Evolutionary conservation across 2,888 invertebrate genomes (phyloP), one percentile per base, ranked within the genome.

Genomic region (Xestia sexstrigata): DNA sequence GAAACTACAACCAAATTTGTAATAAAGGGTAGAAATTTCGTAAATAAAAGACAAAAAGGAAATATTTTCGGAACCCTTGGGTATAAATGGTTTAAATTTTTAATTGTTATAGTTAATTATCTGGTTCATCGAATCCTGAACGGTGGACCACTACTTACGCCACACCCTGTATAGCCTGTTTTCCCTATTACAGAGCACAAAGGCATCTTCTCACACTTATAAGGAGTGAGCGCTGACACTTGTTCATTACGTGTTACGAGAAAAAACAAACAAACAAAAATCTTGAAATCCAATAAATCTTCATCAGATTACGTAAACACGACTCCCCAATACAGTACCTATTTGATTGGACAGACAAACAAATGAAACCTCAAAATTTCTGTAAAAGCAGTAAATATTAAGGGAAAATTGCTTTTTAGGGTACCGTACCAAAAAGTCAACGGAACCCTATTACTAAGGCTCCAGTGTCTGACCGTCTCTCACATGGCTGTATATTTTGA

Each of bases 321-420:
- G 42, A 17, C 62, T 45, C 23, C n/a, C 45, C 15, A 74, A 63
- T 52, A 30, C 39, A 65, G 20, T 47, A 7, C 63, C 63, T n/a
- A 69, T 58, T 76, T 62, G 26, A 76, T 70, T 52, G 65, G 35
- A 69, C 55, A n/a, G 13, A 72, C 35, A 63, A 55, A 74, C 47
- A 79, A 82, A 79, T 70, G 39, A 70, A 72, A 75, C n/a, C 47
- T 75, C 47, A n/a, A 55, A 66, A 70, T 39, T 79, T 8, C 26
- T 35, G 23, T 65, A 71, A 70, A 62, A 39, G 39, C 65, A 39
- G 71, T 70, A 55, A 70, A 67, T n/a, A 52, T 69, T 49, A 49
- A 20, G 45, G 42, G 13, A 60, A 76, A 79, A 66, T 49, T 23
- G 17, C 0, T 69, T 63, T 60, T 70, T 8, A 39, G 39, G 39